phyloP scores from a whole-genome alignment of 1,140 invertebrate genomes.

The Magallana angulata region DNA sequence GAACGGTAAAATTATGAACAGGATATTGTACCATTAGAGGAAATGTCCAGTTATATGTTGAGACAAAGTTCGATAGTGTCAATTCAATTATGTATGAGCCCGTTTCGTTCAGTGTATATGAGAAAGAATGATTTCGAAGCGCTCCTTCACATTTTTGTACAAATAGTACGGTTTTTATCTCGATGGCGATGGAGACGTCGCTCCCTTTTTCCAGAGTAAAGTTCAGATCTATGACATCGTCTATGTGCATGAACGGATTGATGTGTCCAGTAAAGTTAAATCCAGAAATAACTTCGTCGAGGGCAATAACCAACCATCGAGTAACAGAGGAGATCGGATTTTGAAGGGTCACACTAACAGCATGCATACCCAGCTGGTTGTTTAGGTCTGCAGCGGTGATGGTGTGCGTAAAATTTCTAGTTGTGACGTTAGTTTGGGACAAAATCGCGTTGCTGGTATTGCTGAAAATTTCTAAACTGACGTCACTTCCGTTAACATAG shows the following conservation, averaged over 20 bases:
- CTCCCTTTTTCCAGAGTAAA: constrained; percentile 25
- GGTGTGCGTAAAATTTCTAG: not conserved
- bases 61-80: constrained; percentile 42
- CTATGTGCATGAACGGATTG: constrained; percentile 24
- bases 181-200: constrained; percentile 25
- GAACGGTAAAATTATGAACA: constrained; percentile 42
- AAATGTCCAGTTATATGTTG: constrained; percentile 2
- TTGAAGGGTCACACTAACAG: not conserved
- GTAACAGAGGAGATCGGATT: not conserved
- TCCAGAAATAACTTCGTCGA: constrained; percentile 37
- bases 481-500: constrained; percentile 42
- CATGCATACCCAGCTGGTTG: constrained; percentile 8
- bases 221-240: constrained; percentile 23
- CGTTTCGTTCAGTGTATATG: constrained; percentile 33
- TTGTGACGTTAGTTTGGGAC: not conserved
- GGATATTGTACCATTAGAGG: constrained; percentile 26
- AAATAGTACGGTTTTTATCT: not conserved
- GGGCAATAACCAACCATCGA: constrained; percentile 25
- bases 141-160: constrained; percentile 37
- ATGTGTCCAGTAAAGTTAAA: constrained; percentile 20
- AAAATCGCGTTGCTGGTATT: constrained; percentile 1
- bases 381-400: constrained; percentile 32
- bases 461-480: constrained; percentile 39
- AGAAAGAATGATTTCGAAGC: constrained; percentile 16
- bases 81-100: constrained; percentile 36